These are phyloP conservation scores for Micromussa lordhowensis DNA, from an alignment of 92 coral and sea anemone species.

Conservation along the genomic window DNA sequence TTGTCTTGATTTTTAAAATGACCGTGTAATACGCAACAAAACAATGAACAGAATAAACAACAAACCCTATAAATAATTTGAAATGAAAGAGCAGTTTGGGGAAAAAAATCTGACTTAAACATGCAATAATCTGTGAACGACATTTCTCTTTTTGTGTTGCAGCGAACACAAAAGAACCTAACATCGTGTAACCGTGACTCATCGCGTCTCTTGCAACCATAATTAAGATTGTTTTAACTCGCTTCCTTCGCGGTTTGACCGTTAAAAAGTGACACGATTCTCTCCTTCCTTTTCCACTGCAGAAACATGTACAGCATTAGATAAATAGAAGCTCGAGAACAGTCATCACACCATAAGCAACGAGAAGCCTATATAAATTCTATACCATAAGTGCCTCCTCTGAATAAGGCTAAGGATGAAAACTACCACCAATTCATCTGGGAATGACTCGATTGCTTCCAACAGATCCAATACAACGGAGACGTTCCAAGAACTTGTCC, in stretches of 20 bases:
- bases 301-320: not conserved
- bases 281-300: not conserved
- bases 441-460: not conserved
- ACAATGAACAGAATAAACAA: not conserved
- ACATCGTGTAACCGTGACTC: not conserved
- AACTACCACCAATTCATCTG: not conserved
- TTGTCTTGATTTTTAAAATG: not conserved
- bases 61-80: not conserved
- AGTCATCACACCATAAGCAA: not conserved
- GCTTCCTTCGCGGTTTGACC: not conserved
- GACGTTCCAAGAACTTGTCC: not conserved
- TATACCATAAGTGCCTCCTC: not conserved
- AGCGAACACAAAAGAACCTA: not conserved
- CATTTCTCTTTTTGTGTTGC: not conserved
- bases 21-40: not conserved
- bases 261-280: not conserved
- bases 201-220: not conserved
- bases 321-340: not conserved
- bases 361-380: not conserved
- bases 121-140: not conserved
- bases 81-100: not conserved
- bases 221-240: not conserved
- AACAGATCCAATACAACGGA: conserved; percentile 2
- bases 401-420: not conserved
- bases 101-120: not conserved